Percentiles rank a stretch among this genome's conserved stretches.
phyloP scores from a whole-genome alignment of 2,888 invertebrate species.

The Tiliacea aurago region DNA sequence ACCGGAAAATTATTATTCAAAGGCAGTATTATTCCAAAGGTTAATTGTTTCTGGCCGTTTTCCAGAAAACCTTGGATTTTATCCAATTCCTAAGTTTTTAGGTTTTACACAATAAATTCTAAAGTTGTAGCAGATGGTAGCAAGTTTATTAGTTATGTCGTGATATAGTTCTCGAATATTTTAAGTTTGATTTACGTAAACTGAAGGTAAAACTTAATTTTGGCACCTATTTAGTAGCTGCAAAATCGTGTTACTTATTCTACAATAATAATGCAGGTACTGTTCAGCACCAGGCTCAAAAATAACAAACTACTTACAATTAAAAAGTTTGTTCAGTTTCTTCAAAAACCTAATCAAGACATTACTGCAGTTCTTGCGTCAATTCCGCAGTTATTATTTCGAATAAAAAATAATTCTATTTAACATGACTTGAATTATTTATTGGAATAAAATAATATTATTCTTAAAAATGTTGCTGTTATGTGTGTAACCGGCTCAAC shows the following conservation, averaged over 20 bases:
- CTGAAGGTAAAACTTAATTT: neutral
- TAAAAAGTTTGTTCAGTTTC: conserved; percentile 21
- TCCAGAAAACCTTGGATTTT: conserved; percentile 59
- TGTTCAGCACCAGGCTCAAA: conserved; percentile 11
- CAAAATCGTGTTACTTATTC: conserved; percentile 12
- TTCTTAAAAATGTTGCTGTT: neutral
- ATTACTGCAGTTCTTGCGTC: neutral
- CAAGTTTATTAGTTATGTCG: neutral
- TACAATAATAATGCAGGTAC: neutral
- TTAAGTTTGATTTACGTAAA: conserved; percentile 6
- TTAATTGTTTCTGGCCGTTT: conserved; percentile 40
- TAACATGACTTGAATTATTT: neutral
- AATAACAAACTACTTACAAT: conserved; percentile 16
- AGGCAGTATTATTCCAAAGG: conserved; percentile 25
- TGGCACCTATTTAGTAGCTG: conserved; percentile 2
- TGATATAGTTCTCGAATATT: conserved; percentile 16
- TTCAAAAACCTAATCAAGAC: conserved; percentile 8
- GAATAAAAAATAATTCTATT: neutral
- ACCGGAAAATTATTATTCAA: conserved; percentile 20
- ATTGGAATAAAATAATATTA: conserved; percentile 10
- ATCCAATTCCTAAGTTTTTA: conserved; percentile 54
- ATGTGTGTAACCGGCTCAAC: conserved; percentile 56
- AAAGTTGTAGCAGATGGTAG: conserved; percentile 19
- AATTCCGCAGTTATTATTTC: conserved; percentile 18
- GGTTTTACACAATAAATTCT: conserved; percentile 35